A percentile compares a stretch with the other conserved stretches of the same genome.
Conservation (phyloP, 2,888 invertebrate species). For the Leucoma salicis region DNA sequence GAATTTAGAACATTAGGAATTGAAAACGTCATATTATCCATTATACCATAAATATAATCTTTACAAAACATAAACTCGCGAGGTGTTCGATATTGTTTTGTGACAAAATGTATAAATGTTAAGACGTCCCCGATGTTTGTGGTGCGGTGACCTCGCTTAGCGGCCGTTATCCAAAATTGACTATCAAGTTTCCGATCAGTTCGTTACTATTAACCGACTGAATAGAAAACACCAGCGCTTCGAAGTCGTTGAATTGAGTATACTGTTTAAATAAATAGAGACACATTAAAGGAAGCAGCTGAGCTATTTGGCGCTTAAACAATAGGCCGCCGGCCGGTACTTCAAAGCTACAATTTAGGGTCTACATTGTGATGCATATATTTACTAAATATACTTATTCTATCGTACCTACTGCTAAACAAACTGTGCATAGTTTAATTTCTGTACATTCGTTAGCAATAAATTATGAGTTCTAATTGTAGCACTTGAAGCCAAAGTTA, state of each 20-base stretch:
- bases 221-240: constrained; percentile 23
- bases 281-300: constrained; percentile 38
- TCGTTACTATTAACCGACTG: constrained; percentile 33
- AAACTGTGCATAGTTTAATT: constrained; percentile 1
- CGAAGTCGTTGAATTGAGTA: constrained; percentile 11
- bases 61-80: no score
- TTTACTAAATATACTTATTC: constrained; percentile 4
- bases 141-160: constrained; percentile 59
- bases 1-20: no score
- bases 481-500: constrained; percentile 8
- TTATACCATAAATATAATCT: no score
- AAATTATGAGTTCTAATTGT: constrained; percentile 6
- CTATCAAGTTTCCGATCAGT: constrained; percentile 47
- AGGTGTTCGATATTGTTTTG: constrained; percentile 8
- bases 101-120: constrained; percentile 19
- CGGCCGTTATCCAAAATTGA: constrained; percentile 57
- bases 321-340: constrained; percentile 38
- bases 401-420: constrained; percentile 4
- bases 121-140: constrained; percentile 49
- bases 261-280: constrained; percentile 25
- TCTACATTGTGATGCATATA: constrained; percentile 4
- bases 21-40: no score
- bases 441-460: constrained; percentile 1
- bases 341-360: constrained; percentile 41
- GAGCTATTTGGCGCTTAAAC: constrained; percentile 31